Conservation (phyloP, 2,888 invertebrate species). For the Nemotelus pantherinus region DNA sequence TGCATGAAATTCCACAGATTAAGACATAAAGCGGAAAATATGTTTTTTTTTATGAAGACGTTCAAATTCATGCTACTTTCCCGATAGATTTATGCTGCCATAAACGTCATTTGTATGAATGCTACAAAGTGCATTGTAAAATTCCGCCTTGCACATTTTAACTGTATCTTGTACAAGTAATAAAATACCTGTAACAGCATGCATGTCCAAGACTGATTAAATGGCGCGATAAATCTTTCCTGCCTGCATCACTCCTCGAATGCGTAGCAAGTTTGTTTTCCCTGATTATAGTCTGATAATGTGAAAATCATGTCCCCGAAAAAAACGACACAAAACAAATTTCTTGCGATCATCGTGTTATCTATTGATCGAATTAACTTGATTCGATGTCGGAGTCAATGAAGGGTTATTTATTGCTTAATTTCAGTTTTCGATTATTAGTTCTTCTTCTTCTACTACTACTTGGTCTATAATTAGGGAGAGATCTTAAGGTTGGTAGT, state of each 20-base stretch:
- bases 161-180: neutral
- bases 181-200: slow-evolving; percentile 5
- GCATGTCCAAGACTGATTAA: slow-evolving; percentile 14
- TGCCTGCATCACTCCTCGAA: neutral
- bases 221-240: slow-evolving; percentile 5
- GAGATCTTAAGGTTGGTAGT: no score
- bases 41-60: no score
- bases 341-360: slow-evolving; percentile 15
- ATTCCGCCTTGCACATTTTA: no score
- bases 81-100: no score
- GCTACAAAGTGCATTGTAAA: no score
- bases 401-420: slow-evolving; percentile 21
- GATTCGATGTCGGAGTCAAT: slow-evolving; percentile 3
- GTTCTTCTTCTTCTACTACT: neutral
- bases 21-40: no score
- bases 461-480: slow-evolving; percentile 9
- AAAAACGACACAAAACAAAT: slow-evolving; percentile 29
- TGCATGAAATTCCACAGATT: no score
- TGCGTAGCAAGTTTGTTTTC: slow-evolving; percentile 10
- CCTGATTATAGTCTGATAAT: slow-evolving; percentile 12
- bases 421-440: neutral
- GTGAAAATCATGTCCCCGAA: slow-evolving; percentile 23
- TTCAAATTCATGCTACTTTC: no score
- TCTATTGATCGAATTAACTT: neutral
- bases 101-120: no score